These are phyloP conservation scores for Adela reaumurella DNA, from an alignment of 2,888 invertebrate genomes.

Conservation along the genomic window DNA sequence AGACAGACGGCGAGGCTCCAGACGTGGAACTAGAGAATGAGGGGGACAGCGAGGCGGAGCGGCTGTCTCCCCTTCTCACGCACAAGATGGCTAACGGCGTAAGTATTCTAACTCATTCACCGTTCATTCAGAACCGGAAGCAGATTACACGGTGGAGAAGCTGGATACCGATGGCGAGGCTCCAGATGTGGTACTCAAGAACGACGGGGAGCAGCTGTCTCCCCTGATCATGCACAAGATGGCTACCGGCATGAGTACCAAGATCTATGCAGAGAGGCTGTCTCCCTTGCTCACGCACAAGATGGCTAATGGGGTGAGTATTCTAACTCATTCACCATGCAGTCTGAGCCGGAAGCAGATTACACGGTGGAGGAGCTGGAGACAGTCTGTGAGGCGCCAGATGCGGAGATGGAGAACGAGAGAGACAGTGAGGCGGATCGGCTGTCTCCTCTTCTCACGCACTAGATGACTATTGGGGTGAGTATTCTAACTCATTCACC, in stretches of 20 bases:
- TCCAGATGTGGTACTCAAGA: slow-evolving; percentile 23
- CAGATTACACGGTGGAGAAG: slow-evolving; percentile 10
- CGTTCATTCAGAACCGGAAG: background rate
- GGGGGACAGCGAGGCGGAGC: slow-evolving; percentile 81
- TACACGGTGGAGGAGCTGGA: slow-evolving; percentile 12
- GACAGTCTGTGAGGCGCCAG: slow-evolving; percentile 10
- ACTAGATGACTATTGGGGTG: slow-evolving; percentile 32
- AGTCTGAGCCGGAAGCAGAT: background rate
- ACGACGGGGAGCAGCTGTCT: slow-evolving; percentile 72
- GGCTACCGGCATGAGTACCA: slow-evolving; percentile 27
- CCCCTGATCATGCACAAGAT: slow-evolving; percentile 60
- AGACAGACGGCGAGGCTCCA: slow-evolving; percentile 10
- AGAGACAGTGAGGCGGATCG: slow-evolving; percentile 82
- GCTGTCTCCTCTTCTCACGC: slow-evolving; percentile 67
- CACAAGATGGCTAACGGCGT: slow-evolving; percentile 34
- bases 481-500: no score
- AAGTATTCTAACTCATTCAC: no score
- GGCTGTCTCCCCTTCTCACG: slow-evolving; percentile 70
- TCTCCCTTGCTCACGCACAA: slow-evolving; percentile 66
- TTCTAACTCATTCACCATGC: no score
- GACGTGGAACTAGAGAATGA: slow-evolving; percentile 43
- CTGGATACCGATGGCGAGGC: slow-evolving; percentile 10
- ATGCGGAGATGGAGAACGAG: slow-evolving; percentile 43
- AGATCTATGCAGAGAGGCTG: slow-evolving; percentile 78
- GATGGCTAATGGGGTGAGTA: slow-evolving; percentile 26